Evolutionary conservation across 2,888 invertebrate genomes (phyloP).

Genomic region (Rotaria macrura): DNA sequence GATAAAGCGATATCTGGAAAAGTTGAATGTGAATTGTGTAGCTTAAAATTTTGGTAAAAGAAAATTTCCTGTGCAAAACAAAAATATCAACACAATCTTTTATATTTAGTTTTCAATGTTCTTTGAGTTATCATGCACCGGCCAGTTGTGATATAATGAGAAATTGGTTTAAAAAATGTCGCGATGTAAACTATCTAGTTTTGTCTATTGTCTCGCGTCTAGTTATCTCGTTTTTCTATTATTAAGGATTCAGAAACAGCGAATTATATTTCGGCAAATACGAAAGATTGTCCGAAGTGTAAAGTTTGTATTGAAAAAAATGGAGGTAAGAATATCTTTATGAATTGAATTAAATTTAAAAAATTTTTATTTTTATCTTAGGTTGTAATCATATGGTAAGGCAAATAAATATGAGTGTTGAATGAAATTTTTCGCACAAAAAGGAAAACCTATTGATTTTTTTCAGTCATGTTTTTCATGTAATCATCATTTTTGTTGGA

Average conservation of each 20-base stretch:
- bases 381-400: slow-evolving; percentile 19
- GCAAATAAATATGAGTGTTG: no score
- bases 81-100: neutral
- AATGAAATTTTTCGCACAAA: no score
- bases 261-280: slow-evolving; percentile 1
- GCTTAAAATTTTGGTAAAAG: slow-evolving; percentile 7
- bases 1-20: neutral
- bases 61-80: no score
- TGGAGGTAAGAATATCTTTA: slow-evolving; percentile 59
- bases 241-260: slow-evolving; percentile 9
- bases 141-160: slow-evolving; percentile 13
- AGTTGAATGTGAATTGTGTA: slow-evolving; percentile 8
- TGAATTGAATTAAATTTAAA: neutral
- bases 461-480: neutral
- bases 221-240: neutral
- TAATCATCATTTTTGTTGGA: slow-evolving; percentile 22
- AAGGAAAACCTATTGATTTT: neutral
- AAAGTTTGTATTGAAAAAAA: slow-evolving; percentile 99
- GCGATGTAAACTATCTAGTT: neutral
- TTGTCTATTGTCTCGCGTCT: neutral
- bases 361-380: neutral
- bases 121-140: neutral
- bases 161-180: slow-evolving; percentile 10
- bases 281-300: slow-evolving; percentile 72
- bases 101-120: neutral